Base-by-base conservation (phyloP, 2,113 vertebrate genomes). In the Lucifuga dentata region DNA sequence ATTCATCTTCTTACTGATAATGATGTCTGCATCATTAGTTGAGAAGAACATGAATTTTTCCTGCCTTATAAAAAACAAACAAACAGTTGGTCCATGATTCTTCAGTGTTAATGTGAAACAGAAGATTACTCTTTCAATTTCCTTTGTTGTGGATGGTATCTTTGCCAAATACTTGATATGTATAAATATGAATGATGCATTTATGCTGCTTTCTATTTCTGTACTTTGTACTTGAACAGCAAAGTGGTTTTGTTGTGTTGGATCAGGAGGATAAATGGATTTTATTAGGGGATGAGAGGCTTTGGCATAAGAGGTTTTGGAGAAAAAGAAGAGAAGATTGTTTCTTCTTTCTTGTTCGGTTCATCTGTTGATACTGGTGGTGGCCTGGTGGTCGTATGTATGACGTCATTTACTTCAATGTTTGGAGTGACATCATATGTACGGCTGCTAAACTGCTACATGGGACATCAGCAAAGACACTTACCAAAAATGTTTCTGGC, bases 341-440 rank as follows among this genome's bases (percentile, higher is more conserved):
- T 12, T 21, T 13, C 53, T 19, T 69, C 58, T 60, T 60, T 21
- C 45, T 36, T 8, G 20, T 46, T 39, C 51, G 38, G 61, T 52
- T 73, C 67, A 55, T 50, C 80, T 58, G 59, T 71, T 80, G 88
- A 92, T 78, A 84, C 73, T 92, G 85, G 95, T 95, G 95, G 94
- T 95, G 92, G 96, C 94, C 94, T 96, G 94, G 95, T 94, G 92
- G 95, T 95, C 94, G 92, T 97, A 97, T 97, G 92, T 95, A 95
- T 96, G 96, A 95, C 90, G 95, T 95, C 95, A 97, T 96, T 96
- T 96, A 94, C 95, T 96, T 94, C 92, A 92, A 85, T 93, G 91
- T 91, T 94, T 95, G 94, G 93, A 97, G 95, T 98, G 96, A 97
- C 96, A 96, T 96, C 95, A 96, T 95, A 96, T 96, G 93, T 97